Percentiles rank a stretch among this genome's conserved stretches.
Conservation (phyloP, 2,113 vertebrate genomes). For the Clarias batrachus region DNA sequence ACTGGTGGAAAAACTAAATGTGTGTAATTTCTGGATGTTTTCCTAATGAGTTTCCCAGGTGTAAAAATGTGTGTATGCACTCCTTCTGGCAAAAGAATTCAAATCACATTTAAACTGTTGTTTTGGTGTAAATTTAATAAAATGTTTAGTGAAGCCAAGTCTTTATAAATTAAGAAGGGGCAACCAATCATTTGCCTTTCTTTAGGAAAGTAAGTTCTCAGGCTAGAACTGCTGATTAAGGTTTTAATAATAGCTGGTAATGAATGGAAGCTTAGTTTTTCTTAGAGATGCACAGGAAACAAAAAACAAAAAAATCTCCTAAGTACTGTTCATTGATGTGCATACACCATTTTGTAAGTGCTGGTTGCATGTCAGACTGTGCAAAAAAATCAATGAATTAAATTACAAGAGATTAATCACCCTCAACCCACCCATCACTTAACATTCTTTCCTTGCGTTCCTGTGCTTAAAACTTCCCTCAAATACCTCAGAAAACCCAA, state of each 20-base stretch:
- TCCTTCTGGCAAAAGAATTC: not conserved
- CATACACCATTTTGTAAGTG: conserved; percentile 36
- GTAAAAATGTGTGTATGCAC: not conserved
- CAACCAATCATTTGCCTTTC: not conserved
- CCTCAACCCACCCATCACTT: conserved; percentile 47
- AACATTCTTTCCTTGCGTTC: conserved; percentile 52
- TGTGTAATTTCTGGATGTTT: not conserved
- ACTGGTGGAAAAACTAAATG: not conserved
- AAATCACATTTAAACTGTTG: not conserved
- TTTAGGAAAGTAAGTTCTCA: not conserved
- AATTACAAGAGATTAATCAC: conserved; percentile 53
- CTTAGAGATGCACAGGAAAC: conserved; percentile 23
- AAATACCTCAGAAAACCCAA: conserved; percentile 44
- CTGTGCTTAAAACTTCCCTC: conserved; percentile 53
- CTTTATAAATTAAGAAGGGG: not conserved
- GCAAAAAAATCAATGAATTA: conserved; percentile 47
- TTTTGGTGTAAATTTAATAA: not conserved
- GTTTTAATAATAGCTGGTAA: conserved; percentile 1
- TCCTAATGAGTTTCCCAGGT: not conserved
- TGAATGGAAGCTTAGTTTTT: not conserved
- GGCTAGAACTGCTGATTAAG: not conserved
- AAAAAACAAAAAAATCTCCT: conserved; percentile 28
- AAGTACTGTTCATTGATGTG: conserved; percentile 18
- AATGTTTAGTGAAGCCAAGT: not conserved
- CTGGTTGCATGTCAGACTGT: conserved; percentile 46